These are phyloP conservation scores for Cephalopholis sonnerati DNA, from an alignment of 2,113 vertebrate species.

Conservation along the genomic window DNA sequence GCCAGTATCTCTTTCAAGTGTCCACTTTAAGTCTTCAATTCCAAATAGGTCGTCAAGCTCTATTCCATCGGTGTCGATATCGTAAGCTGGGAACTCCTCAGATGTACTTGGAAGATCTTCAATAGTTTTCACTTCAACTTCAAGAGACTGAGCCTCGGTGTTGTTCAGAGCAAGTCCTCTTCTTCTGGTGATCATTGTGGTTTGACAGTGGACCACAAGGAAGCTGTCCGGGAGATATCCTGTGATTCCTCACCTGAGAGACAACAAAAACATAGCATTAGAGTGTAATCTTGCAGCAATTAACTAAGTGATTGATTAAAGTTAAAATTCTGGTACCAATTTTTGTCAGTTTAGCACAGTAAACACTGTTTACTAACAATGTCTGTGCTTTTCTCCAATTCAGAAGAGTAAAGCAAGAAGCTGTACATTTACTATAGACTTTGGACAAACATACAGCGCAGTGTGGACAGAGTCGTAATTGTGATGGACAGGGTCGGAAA, in stretches of 20 bases:
- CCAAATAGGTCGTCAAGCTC: constrained; percentile 80
- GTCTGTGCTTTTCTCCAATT: background rate
- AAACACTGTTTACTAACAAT: background rate
- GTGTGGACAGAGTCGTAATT: background rate
- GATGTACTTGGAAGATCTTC: constrained; percentile 34
- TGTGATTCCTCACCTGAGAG: constrained; percentile 10
- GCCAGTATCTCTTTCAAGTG: constrained; percentile 59
- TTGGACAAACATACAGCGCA: background rate
- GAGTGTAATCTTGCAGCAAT: background rate
- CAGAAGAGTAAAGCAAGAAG: too few relatives aligned
- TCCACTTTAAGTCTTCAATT: constrained; percentile 78
- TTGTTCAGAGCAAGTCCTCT: constrained; percentile 65
- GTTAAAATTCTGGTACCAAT: background rate
- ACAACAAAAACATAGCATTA: constrained; percentile 2
- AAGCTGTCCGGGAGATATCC: background rate
- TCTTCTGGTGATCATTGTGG: constrained; percentile 85
- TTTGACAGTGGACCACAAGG: background rate
- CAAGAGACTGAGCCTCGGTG: constrained; percentile 31
- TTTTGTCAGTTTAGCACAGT: too few relatives aligned
- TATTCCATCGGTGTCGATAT: constrained; percentile 60
- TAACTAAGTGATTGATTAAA: background rate
- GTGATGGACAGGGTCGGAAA: too few relatives aligned
- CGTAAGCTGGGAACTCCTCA: constrained; percentile 39
- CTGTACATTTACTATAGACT: background rate
- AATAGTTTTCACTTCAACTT: constrained; percentile 57